Base-by-base conservation (phyloP, 2,113 vertebrate genomes). In the Thunnus thynnus region DNA sequence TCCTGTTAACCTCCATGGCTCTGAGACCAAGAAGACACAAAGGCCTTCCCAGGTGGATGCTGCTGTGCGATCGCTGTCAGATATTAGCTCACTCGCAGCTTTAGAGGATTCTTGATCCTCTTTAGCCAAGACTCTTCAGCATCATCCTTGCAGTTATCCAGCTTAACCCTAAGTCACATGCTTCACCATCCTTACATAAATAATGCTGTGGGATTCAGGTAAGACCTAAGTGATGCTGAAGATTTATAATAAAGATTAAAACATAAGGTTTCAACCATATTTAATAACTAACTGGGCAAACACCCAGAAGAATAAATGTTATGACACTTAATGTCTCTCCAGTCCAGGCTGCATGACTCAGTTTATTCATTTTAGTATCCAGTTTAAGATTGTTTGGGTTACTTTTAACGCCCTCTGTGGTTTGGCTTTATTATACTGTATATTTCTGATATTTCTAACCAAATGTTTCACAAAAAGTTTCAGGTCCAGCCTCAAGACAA, bases 41-140 rank as follows among this genome's bases (percentile, higher is more conserved):
- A 25, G 30, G 9, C 41, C 12, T 3, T 8, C 0, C 0, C 18
- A 2, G 8, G 58, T 36, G 32, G 56, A 13, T 3, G 50, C 3
- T 57, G 41, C 11, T 57, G 32, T 32, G 18, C 20, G 47, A 48
- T 64, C 8, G 11, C 11, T 41, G 69, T 69, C 56, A 25, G 55
- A 14, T 57, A 10, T 84, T 48, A 47, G 50, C 20, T 67, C 50
- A 51, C 17, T 36, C 27, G 66, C 72, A 64, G 52, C 73, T 66
- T 64, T 41, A 63, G 16, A 63, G 58, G 66, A 80, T 14, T 67
- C 41, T 41, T 87, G 54, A 88, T 85, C 87, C 83, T 86, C 87
- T 90, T 92, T 76, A 71, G 46, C 13, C 27, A 22, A 65, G 54
- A 48, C 57, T 67, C 18, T 47, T 50, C 61, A 71, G 13, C 64